phyloP scores from a whole-genome alignment of 92 coral and sea anemone species.

The Umimayanthus kanabou region DNA sequence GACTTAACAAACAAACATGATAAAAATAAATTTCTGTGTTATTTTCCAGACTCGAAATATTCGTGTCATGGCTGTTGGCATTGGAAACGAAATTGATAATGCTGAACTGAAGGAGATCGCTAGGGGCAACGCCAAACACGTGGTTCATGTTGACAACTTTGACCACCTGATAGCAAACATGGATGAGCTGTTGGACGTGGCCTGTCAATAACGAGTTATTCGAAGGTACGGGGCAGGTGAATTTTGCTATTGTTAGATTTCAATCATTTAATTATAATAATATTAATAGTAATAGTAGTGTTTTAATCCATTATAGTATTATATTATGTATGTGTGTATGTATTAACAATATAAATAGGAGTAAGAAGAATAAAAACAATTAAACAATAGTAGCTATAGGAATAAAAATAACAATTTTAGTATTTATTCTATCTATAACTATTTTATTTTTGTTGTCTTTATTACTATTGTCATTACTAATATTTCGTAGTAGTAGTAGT shows the following conservation, averaged over 20 bases:
- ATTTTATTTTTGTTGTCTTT: too few species aligned
- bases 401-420: too few species aligned
- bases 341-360: too few species aligned
- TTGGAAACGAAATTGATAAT: slow-evolving; percentile 8
- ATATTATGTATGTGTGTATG: too few species aligned
- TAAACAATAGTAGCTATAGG: too few species aligned
- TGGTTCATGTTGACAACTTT: slow-evolving; percentile 4
- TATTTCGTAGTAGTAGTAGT: not conserved
- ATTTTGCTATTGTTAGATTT: too few species aligned
- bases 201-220: not conserved
- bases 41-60: not conserved
- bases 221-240: not conserved
- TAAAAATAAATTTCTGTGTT: not conserved
- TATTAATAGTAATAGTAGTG: too few species aligned
- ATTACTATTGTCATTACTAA: not conserved
- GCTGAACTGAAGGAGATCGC: slow-evolving; percentile 16
- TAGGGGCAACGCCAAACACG: slow-evolving; percentile 6
- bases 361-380: too few species aligned
- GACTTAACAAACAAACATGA: not conserved
- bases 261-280: too few species aligned
- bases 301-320: too few species aligned
- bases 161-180: slow-evolving; percentile 10
- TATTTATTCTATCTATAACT: too few species aligned
- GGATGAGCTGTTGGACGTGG: slow-evolving; percentile 16
- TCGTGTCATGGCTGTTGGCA: slow-evolving; percentile 22